phyloP scores from a whole-genome alignment of 1,140 invertebrate species.

The Eumeta japonica region DNA sequence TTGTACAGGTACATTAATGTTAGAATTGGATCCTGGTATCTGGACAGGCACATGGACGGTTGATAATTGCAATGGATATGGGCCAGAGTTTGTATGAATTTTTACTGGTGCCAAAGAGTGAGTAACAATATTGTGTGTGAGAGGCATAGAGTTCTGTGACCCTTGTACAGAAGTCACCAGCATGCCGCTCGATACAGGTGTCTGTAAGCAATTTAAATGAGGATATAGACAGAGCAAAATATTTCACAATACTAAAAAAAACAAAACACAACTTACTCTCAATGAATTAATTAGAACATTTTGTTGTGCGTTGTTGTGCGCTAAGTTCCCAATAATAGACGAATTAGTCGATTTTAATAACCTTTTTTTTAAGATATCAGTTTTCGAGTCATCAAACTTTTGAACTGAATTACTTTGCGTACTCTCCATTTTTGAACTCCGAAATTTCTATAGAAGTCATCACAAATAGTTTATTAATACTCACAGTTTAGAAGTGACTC shows the following conservation, averaged over 20 bases:
- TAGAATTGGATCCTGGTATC: conserved; percentile 44
- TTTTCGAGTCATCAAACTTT: conserved; percentile 53
- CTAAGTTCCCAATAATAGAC: conserved; percentile 25
- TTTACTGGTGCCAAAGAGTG: conserved; percentile 48
- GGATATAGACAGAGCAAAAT: conserved; percentile 23
- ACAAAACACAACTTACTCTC: conserved; percentile 34
- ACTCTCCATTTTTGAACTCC: conserved; percentile 46
- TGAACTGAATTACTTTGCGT: conserved; percentile 53
- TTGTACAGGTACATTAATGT: conserved; percentile 48
- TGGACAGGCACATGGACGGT: conserved; percentile 52
- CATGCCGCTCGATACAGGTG: conserved; percentile 51
- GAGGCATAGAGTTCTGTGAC: conserved; percentile 45
- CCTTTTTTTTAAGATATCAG: conserved; percentile 55
- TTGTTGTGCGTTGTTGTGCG: conserved; percentile 39
- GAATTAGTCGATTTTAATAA: conserved; percentile 41
- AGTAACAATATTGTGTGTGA: conserved; percentile 43
- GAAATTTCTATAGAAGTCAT: conserved; percentile 38
- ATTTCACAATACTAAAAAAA: conserved; percentile 10
- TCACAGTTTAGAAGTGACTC: conserved; percentile 40
- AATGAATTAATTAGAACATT: conserved; percentile 52
- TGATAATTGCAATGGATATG: conserved; percentile 43
- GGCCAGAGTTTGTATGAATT: conserved; percentile 38
- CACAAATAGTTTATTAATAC: conserved; percentile 43
- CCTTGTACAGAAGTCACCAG: conserved; percentile 49
- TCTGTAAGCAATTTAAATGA: conserved; percentile 33